Conservation (phyloP, 2,888 invertebrate species). For the Epirrita christyi region DNA sequence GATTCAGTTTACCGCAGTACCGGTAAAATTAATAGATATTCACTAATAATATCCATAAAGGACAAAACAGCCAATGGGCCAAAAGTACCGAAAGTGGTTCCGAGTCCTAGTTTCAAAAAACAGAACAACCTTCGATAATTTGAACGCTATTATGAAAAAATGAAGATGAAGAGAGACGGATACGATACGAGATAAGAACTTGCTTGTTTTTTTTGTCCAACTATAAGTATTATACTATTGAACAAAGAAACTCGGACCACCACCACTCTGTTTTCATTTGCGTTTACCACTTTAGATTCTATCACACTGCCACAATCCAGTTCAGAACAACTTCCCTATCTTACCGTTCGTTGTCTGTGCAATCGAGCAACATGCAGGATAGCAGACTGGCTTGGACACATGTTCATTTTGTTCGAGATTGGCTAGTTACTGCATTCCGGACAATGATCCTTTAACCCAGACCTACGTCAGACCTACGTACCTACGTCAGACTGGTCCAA, state of each 20-base stretch:
- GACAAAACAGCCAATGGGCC: no score
- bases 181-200: neutral
- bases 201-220: neutral
- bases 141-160: slow-evolving; percentile 10
- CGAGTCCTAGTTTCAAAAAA: slow-evolving; percentile 18
- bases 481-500: no score
- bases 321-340: neutral
- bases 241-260: neutral
- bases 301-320: slow-evolving; percentile 13
- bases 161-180: neutral
- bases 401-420: slow-evolving; percentile 7
- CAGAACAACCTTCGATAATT: slow-evolving; percentile 24
- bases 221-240: no score
- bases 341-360: neutral
- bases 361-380: slow-evolving; percentile 9
- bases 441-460: slow-evolving; percentile 11
- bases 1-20: no score
- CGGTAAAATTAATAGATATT: slow-evolving; percentile 12
- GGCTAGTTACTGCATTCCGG: slow-evolving; percentile 2
- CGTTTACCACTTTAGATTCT: slow-evolving; percentile 7
- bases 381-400: slow-evolving; percentile 13
- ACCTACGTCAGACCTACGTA: no score
- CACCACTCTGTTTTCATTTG: neutral
- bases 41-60: slow-evolving; percentile 14
- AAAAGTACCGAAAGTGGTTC: slow-evolving; percentile 4